A percentile compares a stretch with the other conserved stretches of the same genome.
Conservation (phyloP, 2,888 invertebrate genomes). For the Slavum lentiscoides region DNA sequence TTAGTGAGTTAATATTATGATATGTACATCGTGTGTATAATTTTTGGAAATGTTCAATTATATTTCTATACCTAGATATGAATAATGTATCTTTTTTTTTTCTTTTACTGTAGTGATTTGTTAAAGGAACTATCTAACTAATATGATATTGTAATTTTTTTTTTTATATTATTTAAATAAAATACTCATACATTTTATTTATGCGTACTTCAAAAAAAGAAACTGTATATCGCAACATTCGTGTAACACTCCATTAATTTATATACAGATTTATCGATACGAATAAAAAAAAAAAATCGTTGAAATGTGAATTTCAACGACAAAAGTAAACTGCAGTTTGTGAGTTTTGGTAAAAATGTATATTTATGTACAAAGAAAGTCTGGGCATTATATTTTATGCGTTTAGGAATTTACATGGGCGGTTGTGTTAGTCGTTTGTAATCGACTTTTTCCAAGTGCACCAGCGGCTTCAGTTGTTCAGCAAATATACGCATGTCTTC, state of each 20-base stretch:
- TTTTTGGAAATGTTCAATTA: neutral
- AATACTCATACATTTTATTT: neutral
- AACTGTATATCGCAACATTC: no score
- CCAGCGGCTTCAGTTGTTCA: constrained; percentile 88
- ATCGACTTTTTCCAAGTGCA: constrained; percentile 90
- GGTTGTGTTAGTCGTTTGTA: constrained; percentile 70
- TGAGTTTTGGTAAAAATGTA: neutral
- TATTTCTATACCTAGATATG: no score
- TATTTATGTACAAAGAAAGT: neutral
- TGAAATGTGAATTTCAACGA: no score
- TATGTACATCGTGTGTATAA: neutral
- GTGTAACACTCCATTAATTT: neutral
- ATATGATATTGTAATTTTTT: neutral
- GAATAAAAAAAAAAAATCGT: neutral
- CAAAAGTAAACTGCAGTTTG: neutral
- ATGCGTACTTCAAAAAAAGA: neutral
- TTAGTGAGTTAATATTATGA: neutral
- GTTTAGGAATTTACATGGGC: constrained; percentile 12
- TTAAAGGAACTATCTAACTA: neutral
- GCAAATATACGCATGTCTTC: constrained; percentile 95
- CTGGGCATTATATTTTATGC: no score
- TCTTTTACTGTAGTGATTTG: no score
- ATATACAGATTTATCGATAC: neutral
- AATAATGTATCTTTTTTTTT: no score
- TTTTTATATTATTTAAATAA: constrained; percentile 4